Evolutionary conservation across 2,797 vertebrate species (phyloP), one percentile per base, ranked within the genome.

Genomic region (Danionella dracula): DNA sequence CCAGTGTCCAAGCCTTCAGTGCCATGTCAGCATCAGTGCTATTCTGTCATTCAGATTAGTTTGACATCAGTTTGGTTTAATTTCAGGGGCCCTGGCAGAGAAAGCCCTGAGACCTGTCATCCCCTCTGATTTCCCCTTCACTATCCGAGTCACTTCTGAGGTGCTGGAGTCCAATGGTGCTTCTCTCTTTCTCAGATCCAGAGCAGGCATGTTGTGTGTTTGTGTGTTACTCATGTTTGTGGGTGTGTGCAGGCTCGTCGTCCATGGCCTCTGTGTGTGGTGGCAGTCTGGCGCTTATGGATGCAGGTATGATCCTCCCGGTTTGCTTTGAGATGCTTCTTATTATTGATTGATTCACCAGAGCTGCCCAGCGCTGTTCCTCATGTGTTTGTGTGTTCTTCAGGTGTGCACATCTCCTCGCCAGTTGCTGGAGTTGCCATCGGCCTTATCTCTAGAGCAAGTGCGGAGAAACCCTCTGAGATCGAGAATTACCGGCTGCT

Each of bases 181-280:
- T 86, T 51, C 1, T 1, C 9, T n/a, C n/a, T 4, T 2, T 9
- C 27, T 12, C 45, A 29, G n/a, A n/a, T n/a, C n/a, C n/a, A n/a
- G n/a, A n/a, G n/a, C n/a, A n/a, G n/a, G n/a, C n/a, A 38, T 8
- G 9, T 9, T 3, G 1, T 27, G 7, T 44, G 12, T 17, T n/a
- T 23, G 8, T 5, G 35, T 34, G 0, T 58, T 10, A n/a, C 31
- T 0, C 55, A 10, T 60, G 11, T 62, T 23, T 34, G 0, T 55
- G 15, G 35, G 11, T 62, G 37, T 42, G 12, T 8, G 1, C 69
- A 99, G 97, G 96, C 4, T 99, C 97, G 0, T 99, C 97, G 2
- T 99, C 97, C 0, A 99, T 99, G 97, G 97, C 97, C 8, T 99
- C 97, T 56, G 95, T 88, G 0, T 99, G 97, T 49, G 92, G 91